Percentiles rank a stretch among this genome's conserved stretches.
Evolutionary conservation across 2,888 invertebrate genomes (phyloP).

Genomic region (Anoplius nigerrimus): DNA sequence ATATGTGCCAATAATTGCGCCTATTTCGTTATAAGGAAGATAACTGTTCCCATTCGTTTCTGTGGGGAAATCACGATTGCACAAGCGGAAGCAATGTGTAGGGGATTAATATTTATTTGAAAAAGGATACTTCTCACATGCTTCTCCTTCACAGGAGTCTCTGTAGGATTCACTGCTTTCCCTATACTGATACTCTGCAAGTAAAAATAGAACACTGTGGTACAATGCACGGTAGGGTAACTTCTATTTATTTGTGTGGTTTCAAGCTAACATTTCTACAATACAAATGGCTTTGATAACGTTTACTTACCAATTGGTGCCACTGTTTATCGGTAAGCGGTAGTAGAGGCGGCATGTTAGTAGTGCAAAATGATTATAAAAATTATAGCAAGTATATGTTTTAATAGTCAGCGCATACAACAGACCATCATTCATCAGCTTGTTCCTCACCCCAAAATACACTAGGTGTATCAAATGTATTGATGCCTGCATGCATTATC

Average conservation of each 20-base stretch:
- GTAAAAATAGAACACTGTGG: not conserved
- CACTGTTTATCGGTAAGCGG: slow-evolving; percentile 77
- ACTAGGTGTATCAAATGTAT: slow-evolving; percentile 44
- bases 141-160: slow-evolving; percentile 98
- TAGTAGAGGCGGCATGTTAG: slow-evolving; percentile 69
- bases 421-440: slow-evolving; percentile 31
- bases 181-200: slow-evolving; percentile 88
- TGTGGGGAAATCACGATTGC: no score
- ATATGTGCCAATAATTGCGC: slow-evolving; percentile 95
- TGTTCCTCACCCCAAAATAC: slow-evolving; percentile 34
- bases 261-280: not conserved
- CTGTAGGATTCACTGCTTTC: slow-evolving; percentile 94
- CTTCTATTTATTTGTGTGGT: no score
- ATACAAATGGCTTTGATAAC: slow-evolving; percentile 8
- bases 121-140: slow-evolving; percentile 90
- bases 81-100: not conserved
- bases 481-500: slow-evolving; percentile 58
- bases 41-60: slow-evolving; percentile 10
- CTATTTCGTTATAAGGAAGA: slow-evolving; percentile 70
- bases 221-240: no score
- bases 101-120: not conserved
- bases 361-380: slow-evolving; percentile 56
- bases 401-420: slow-evolving; percentile 36
- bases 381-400: slow-evolving; percentile 43
- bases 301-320: slow-evolving; percentile 71